A percentile compares a stretch with the other conserved stretches of the same genome.
Evolutionary conservation across 2,888 invertebrate species (phyloP).

Genomic region (Poecilus cupreus): DNA sequence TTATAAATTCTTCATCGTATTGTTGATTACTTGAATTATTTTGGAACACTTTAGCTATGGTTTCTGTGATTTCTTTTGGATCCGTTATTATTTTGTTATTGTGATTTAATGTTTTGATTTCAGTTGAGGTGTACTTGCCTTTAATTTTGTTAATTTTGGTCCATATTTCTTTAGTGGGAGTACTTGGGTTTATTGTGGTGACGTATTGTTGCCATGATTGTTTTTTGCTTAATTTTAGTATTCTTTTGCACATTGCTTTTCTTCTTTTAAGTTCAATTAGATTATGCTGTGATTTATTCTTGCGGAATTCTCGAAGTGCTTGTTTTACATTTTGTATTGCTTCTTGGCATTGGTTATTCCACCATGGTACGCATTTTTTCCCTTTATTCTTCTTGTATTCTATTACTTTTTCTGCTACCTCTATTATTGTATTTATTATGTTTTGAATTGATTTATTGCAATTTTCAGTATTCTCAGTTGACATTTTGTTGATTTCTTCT

Average conservation of each 20-base stretch:
- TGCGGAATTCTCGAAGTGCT: not conserved
- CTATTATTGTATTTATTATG: not conserved
- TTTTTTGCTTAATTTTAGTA: constrained; percentile 13
- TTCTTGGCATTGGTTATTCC: constrained; percentile 30
- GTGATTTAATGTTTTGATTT: not conserved
- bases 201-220: constrained; percentile 31
- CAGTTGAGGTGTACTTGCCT: not conserved
- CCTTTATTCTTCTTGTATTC: not conserved
- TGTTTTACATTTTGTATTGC: constrained; percentile 7
- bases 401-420: not conserved
- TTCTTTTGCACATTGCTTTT: not conserved
- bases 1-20: not conserved
- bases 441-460: not conserved
- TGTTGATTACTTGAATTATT: not conserved
- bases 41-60: not conserved
- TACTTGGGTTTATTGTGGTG: not conserved
- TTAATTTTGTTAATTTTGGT: not conserved
- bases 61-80: not conserved
- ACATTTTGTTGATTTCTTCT: not conserved
- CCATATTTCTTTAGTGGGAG: not conserved
- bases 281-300: constrained; percentile 27
- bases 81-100: not conserved
- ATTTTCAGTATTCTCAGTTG: not conserved
- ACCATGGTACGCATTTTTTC: constrained; percentile 35
- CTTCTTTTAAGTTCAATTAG: not conserved